These are phyloP conservation scores for Calliphora vicina DNA, from an alignment of 1,140 invertebrate species.

Conservation along the genomic window DNA sequence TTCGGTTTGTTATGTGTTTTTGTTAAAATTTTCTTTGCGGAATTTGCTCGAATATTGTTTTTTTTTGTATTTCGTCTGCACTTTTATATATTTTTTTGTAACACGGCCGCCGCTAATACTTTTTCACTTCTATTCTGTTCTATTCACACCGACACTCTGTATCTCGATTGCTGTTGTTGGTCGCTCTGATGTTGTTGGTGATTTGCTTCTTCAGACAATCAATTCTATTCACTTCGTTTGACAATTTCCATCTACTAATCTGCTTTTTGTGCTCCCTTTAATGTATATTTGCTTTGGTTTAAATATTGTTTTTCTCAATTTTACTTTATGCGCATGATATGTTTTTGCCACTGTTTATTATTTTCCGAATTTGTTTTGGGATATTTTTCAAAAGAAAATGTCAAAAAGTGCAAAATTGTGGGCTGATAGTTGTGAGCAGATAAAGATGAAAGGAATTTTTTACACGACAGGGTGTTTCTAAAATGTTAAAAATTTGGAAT, in stretches of 20 bases:
- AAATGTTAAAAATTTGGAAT: neutral
- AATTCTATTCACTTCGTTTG: neutral
- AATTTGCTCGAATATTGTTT: constrained; percentile 21
- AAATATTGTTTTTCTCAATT: neutral
- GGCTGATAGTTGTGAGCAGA: too few relatives aligned
- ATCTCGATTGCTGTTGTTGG: neutral
- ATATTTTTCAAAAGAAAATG: neutral
- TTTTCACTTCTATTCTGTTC: neutral
- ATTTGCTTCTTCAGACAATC: neutral
- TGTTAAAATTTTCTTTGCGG: neutral
- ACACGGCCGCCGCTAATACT: neutral
- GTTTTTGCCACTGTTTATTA: neutral
- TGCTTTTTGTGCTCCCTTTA: neutral
- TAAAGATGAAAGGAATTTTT: neutral
- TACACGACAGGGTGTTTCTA: neutral
- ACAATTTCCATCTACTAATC: neutral
- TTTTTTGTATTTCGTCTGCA: neutral
- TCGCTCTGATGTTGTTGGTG: neutral
- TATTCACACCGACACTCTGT: neutral
- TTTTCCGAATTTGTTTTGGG: neutral
- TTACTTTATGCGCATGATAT: neutral
- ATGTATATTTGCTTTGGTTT: neutral
- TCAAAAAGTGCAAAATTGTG: neutral
- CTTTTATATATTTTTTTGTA: neutral
- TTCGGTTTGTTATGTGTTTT: too few relatives aligned